phyloP scores from a whole-genome alignment of 2,113 vertebrate genomes.

The Montifringilla adamsi region DNA sequence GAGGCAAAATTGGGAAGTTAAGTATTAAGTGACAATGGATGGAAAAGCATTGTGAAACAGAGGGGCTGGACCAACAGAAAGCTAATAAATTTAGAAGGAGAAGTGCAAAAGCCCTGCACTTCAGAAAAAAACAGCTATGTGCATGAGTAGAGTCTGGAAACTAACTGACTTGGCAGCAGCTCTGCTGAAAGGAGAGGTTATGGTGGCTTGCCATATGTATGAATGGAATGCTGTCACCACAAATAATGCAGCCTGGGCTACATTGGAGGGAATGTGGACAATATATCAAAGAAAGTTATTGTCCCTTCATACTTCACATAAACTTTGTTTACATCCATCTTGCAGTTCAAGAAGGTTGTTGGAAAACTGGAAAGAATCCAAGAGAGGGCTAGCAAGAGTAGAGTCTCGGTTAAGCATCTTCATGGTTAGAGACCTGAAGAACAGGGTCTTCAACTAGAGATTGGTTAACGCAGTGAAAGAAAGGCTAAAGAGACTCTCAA shows the following conservation, averaged over 20 bases:
- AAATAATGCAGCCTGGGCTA: not conserved
- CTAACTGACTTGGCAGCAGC: not conserved
- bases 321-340: not conserved
- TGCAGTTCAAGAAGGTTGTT: not conserved
- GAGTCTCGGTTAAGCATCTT: not conserved
- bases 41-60: not conserved
- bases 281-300: not conserved
- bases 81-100: not conserved
- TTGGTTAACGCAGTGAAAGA: not conserved
- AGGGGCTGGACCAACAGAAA: not conserved
- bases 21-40: not conserved
- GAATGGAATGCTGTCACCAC: not conserved
- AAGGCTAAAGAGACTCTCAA: not conserved
- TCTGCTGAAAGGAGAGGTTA: not conserved
- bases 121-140: not conserved
- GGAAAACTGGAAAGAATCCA: not conserved
- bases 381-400: not conserved
- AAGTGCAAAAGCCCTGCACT: not conserved
- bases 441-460: not conserved
- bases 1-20: not conserved
- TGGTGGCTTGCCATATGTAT: not conserved
- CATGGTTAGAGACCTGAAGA: not conserved
- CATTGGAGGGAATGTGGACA: not conserved
- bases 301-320: not conserved
- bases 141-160: not conserved